Evolutionary conservation across 1,140 invertebrate genomes (phyloP), one percentile per base, ranked within the genome.

Genomic region (Caenorhabditis latens): DNA sequence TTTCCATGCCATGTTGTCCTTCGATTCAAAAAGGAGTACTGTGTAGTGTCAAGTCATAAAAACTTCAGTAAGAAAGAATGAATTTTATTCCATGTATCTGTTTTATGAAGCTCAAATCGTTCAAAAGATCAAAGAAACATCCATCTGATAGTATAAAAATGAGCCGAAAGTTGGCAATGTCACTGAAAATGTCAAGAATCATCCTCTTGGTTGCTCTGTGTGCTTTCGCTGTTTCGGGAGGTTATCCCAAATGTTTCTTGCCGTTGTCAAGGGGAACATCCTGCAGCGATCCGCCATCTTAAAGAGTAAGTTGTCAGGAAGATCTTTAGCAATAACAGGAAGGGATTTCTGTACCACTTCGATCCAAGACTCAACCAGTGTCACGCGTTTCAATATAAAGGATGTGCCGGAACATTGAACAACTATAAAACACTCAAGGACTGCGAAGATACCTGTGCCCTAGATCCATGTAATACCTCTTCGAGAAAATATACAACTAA

Each of bases 361-460:
- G 85, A 86, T 46, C 55, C 67, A n/a, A 21, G 3, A 48, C 53
- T 43, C 6, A 79, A 79, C 14, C 46, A 79, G n/a, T 86, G 85
- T 48, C 67, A 57, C 14, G 67, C 85, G 3, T 86, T 86, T 50
- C 11, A 79, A 58, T 86, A 79, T 32, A 42, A 79, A 43, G 85
- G 85, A 71, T 86, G 85, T 42, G 85, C 67, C 11, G 85, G 85
- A 50, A 86, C 75, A 19, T 19, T n/a, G 67, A 86, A 86, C 79
- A 71, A 58, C 21, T 86, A 55, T 50, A 50, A 86, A n/a, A 86
- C 67, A 19, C 67, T 55, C 40, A 42, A 48, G 19, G 85, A 86
- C 14, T 83, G 85, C 75, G 43, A 24, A 55, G 21, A 55, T 8
- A 53, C 43, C 14, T 43, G 90, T 96, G 92, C 97, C 98, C 90